Evolutionary conservation across 2,797 vertebrate species (phyloP).

Genomic region (Pelochelys cantorii): DNA sequence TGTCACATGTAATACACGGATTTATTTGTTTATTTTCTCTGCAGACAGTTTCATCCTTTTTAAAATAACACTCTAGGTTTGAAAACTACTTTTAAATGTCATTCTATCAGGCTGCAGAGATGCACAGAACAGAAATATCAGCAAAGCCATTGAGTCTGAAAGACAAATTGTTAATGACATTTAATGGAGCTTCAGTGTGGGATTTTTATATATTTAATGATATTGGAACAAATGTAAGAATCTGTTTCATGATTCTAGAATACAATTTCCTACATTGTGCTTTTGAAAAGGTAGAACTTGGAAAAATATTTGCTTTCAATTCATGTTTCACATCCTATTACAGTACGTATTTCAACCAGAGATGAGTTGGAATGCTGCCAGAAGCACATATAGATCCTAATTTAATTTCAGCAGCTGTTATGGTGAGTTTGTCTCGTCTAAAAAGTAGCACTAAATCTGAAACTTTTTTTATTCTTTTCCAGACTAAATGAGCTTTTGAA

Average conservation of each 20-base stretch:
- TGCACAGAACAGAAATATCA: background rate
- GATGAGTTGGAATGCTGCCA: slow-evolving; percentile 56
- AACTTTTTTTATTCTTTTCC: slow-evolving; percentile 35
- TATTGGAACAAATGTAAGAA: slow-evolving; percentile 29
- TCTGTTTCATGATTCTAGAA: background rate
- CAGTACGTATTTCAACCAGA: background rate
- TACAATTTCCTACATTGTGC: background rate
- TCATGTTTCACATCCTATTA: slow-evolving; percentile 23
- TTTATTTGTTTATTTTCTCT: background rate
- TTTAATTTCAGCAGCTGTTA: slow-evolving; percentile 61
- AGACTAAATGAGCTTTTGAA: slow-evolving; percentile 24
- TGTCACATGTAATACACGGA: fast-evolving
- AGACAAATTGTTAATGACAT: background rate
- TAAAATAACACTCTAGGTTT: background rate
- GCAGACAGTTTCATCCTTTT: background rate
- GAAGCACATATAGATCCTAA: slow-evolving; percentile 35
- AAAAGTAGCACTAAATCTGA: slow-evolving; percentile 6
- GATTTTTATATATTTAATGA: background rate
- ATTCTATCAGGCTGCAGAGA: background rate
- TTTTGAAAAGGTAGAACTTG: background rate
- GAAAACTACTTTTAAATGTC: background rate
- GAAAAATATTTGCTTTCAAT: slow-evolving; percentile 41
- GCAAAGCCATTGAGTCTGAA: slow-evolving; percentile 22
- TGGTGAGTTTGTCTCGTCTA: background rate
- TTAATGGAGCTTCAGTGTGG: background rate